Base-by-base conservation (phyloP, 2,888 invertebrate species). In the Galeopsomyia nigrocyanea region DNA sequence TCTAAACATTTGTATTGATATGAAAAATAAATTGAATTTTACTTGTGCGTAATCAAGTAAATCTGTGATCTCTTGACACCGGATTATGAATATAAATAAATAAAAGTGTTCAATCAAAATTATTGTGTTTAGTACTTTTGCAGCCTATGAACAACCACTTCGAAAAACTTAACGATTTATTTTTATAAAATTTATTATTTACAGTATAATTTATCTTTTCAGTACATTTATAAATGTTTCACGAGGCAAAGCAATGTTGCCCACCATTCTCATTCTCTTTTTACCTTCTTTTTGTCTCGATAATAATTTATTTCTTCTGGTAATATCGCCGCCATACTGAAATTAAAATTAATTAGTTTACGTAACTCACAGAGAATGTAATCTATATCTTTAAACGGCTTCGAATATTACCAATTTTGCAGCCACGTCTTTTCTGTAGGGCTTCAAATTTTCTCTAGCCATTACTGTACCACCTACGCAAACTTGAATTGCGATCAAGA, bases 191-290 rank as follows among this genome's bases (percentile, higher is more conserved):
- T 21, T 14, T 53, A n/a, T 50, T 26, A 57, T 55, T 49, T 46
- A 58, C 47, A 26, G 17, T 56, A 47, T 55, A 64, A 50, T 68
- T 73, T 64, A 76, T 67, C 90, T 92, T 84, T 95, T 96, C 50
- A 98, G 88, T 68, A 98, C 92, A 87, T 96, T 93, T 78, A 98
- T 94, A 86, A 99, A 99, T 1, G 97, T 96, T 84, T 98, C 94
- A 84, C 96, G 91, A 2, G 98, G 97, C 78, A 99, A 89, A 80
- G 93, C 91, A 77, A 99, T 94, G 83, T 96, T 96, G 61, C 97
- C 98, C 73, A 98, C 90, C 89, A 92, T 92, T 81, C 94, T 91
- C 95, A 99, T 94, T 86, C 93, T 93, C 87, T 95, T 96, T 86
- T 99, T 99, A 9, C 98, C 98, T 80, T 97, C 97, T 0, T 94